A percentile compares a stretch with the other conserved stretches of the same genome.
These are phyloP conservation scores for Corythaeola cristata DNA, from an alignment of 2,113 vertebrate genomes.

Conservation along the genomic window DNA sequence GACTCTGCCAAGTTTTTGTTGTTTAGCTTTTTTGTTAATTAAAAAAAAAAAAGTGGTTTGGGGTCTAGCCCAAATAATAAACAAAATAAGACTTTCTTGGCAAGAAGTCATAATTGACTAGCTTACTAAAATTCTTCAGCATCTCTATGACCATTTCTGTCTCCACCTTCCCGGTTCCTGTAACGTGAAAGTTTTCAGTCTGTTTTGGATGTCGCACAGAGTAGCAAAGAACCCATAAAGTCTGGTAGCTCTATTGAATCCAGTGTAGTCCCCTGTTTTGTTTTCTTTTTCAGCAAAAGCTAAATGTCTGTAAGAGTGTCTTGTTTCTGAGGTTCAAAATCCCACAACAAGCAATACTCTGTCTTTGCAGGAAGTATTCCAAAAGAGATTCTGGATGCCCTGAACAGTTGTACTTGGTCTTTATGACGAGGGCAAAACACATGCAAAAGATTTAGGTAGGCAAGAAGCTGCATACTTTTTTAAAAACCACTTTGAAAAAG, in stretches of 20 bases:
- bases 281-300: not conserved
- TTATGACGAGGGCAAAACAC: not conserved
- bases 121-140: not conserved
- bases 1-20: slow-evolving; percentile 9
- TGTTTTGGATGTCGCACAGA: not conserved
- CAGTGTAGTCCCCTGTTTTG: not conserved
- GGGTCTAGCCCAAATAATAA: slow-evolving; percentile 19
- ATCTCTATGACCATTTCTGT: not conserved
- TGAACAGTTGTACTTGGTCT: not conserved
- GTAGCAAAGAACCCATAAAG: not conserved
- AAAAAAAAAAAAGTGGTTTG: not conserved
- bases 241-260: not conserved
- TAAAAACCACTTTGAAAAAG: not conserved
- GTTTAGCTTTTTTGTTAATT: not conserved
- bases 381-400: not conserved
- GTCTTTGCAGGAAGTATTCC: not conserved
- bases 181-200: not conserved
- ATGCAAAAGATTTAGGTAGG: not conserved
- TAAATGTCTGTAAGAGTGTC: not conserved
- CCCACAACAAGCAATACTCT: not conserved
- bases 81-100: slow-evolving; percentile 23
- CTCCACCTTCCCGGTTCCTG: not conserved
- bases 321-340: not conserved
- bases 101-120: not conserved
- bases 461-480: not conserved